Conservation (phyloP, 1,140 invertebrate species). For the Plectus sambesii region DNA sequence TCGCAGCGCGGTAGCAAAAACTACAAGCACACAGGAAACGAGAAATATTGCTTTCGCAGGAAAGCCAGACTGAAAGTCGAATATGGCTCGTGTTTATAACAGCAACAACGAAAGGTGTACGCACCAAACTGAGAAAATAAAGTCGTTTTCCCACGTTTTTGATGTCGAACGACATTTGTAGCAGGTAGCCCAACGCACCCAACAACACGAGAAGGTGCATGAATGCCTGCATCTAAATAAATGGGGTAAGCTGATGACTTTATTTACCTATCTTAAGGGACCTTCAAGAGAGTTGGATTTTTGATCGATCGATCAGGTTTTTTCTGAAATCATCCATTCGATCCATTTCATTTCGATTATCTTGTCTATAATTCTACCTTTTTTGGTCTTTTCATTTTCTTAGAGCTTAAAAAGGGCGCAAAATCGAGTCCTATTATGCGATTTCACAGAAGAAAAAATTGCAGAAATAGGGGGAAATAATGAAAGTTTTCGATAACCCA, state of each 20-base stretch:
- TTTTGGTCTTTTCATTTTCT: too few relatives aligned
- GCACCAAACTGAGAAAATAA: conserved; percentile 54
- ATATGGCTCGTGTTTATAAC: conserved; percentile 8
- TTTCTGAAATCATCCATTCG: conserved; percentile 5
- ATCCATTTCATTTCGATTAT: too few relatives aligned
- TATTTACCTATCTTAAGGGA: too few relatives aligned
- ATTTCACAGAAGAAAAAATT: too few relatives aligned
- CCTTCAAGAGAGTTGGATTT: too few relatives aligned
- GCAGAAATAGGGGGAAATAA: too few relatives aligned
- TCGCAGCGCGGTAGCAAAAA: conserved; percentile 67
- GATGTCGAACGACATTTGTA: conserved; percentile 34
- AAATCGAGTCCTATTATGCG: too few relatives aligned
- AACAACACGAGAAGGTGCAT: conserved; percentile 28
- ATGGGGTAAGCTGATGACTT: not conserved
- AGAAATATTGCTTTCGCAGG: conserved; percentile 83
- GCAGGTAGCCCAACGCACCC: conserved; percentile 28
- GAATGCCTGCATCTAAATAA: conserved; percentile 26
- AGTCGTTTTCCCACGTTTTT: conserved; percentile 35
- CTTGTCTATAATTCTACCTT: too few relatives aligned
- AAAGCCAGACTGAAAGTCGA: conserved; percentile 61
- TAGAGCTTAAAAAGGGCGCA: too few relatives aligned
- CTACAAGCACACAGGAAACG: conserved; percentile 73
- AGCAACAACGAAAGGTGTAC: conserved; percentile 17
- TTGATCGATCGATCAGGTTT: too few relatives aligned
- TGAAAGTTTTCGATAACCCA: too few relatives aligned